phyloP scores from a whole-genome alignment of 2,888 invertebrate genomes.

The Amitus sp. region DNA sequence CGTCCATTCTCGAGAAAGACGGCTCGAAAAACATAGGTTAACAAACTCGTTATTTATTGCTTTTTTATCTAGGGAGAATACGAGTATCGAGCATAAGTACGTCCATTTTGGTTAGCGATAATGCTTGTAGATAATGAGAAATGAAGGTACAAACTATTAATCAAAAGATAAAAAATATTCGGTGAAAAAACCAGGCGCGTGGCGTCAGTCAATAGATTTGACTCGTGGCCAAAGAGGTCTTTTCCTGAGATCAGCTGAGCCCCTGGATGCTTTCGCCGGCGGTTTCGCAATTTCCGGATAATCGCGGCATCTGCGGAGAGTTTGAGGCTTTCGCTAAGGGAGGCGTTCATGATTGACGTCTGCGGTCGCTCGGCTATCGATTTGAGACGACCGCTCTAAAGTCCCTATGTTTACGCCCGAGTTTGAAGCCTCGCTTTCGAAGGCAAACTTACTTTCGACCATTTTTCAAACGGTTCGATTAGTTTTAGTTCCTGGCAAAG shows the following conservation, averaged over 20 bases:
- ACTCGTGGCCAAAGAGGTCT: no score
- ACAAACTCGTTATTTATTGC: neutral
- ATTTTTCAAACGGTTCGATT: no score
- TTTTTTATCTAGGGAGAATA: conserved; percentile 2
- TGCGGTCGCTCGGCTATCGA: conserved; percentile 31
- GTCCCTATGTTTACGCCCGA: no score
- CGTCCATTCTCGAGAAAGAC: neutral
- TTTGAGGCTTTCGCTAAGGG: conserved; percentile 24
- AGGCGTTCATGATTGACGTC: conserved; percentile 36
- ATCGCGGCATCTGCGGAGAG: conserved; percentile 24
- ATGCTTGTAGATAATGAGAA: no score
- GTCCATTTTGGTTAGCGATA: neutral
- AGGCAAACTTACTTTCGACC: no score
- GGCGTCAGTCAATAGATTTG: no score
- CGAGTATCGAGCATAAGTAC: no score
- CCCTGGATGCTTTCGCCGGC: conserved; percentile 19
- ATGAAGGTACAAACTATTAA: neutral
- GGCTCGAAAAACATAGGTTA: neutral
- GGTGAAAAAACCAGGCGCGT: no score
- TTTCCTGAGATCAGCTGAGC: no score
- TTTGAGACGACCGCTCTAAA: neutral
- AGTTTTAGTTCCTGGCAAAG: no score
- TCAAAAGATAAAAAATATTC: neutral
- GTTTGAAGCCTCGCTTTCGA: no score
- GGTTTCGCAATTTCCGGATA: conserved; percentile 49